Evolutionary conservation across 2,888 invertebrate genomes (phyloP), one percentile per base, ranked within the genome.

Genomic region (Brachyptera risi): DNA sequence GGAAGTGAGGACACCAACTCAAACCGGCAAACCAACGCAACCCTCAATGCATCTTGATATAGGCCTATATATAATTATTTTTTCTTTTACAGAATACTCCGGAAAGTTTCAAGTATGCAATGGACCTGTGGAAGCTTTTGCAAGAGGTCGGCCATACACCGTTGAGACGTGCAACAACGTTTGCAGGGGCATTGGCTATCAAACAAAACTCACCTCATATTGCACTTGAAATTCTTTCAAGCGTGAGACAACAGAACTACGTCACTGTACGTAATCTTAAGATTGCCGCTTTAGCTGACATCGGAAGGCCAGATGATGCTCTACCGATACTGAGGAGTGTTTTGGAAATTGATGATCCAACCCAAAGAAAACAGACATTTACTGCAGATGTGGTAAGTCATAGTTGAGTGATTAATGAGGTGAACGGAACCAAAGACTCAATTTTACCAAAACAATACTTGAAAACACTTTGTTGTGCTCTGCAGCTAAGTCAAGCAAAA

Each of bases 251-350:
- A 65, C 79, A 79, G 58, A 81, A 82, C 67, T 87, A 88, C 69
- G 82, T 88, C 3, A 85, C 85, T 3, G 71, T 87, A 9, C 80
- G 87, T 67, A 87, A 87, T 77, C 74, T 90, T 9, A 88, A 84
- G 77, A 83, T 86, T 71, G 75, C 78, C n/a, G 81, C 82, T 3
- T 78, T 86, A 47, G 75, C 81, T 11, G 78, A 82, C 2, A 69
- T 89, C 66, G 82, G 83, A 0, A 75, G 87, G 63, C 73, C 83
- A 0, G 84, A 87, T 37, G 88, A 90, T 68, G 78, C 83, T 1
- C 67, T 88, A 24, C 79, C 82, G 0, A 71, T 86, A 13, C 70
- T 90, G 13, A 80, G 81, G 68, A 66, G 70, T 31, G 76, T 85
- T 0, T 67, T 88, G 54, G 79, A 83, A 17, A 74, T 79, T 3